Percentiles rank a stretch among this genome's conserved stretches.
These are phyloP conservation scores for Xestia rhomboidea DNA, from an alignment of 2,888 invertebrate species.

Conservation along the genomic window DNA sequence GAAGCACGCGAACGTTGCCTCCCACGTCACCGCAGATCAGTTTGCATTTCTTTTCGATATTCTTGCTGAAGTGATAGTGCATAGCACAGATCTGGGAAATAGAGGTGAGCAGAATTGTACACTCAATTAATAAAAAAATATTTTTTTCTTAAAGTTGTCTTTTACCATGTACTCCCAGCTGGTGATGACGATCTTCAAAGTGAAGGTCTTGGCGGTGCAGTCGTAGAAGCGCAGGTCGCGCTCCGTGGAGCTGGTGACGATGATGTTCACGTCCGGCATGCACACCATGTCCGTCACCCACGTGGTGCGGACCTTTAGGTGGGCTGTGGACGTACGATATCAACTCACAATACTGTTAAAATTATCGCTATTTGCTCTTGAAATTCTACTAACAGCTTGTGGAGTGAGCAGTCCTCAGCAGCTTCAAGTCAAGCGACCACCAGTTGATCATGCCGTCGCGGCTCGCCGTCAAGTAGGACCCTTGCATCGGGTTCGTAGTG, in stretches of 20 bases:
- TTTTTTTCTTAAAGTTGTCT: not conserved
- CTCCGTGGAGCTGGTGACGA: slow-evolving; percentile 94
- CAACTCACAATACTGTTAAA: not conserved
- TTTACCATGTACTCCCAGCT: slow-evolving; percentile 91
- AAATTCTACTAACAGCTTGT: slow-evolving; percentile 90
- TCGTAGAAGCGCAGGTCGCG: slow-evolving; percentile 95
- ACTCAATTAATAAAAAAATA: not conserved
- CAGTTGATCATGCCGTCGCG: slow-evolving; percentile 94
- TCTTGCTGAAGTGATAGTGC: slow-evolving; percentile 91
- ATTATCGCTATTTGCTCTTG: not conserved
- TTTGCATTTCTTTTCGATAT: slow-evolving; percentile 90
- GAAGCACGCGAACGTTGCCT: slow-evolving; percentile 92
- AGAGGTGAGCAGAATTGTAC: not conserved
- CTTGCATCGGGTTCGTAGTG: slow-evolving; percentile 91
- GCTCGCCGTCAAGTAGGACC: slow-evolving; percentile 94
- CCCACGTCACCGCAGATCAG: slow-evolving; percentile 94
- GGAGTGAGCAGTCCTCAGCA: slow-evolving; percentile 91
- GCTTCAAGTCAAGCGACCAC: slow-evolving; percentile 94
- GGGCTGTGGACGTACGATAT: slow-evolving; percentile 79
- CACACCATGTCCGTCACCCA: slow-evolving; percentile 94
- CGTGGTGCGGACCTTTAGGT: slow-evolving; percentile 91
- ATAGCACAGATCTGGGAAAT: slow-evolving; percentile 83
- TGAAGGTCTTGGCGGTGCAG: slow-evolving; percentile 93
- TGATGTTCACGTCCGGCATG: slow-evolving; percentile 94
- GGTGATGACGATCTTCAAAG: slow-evolving; percentile 92